Conservation (phyloP, 2,113 vertebrate genomes). For the Myrmecophaga tridactyla region DNA sequence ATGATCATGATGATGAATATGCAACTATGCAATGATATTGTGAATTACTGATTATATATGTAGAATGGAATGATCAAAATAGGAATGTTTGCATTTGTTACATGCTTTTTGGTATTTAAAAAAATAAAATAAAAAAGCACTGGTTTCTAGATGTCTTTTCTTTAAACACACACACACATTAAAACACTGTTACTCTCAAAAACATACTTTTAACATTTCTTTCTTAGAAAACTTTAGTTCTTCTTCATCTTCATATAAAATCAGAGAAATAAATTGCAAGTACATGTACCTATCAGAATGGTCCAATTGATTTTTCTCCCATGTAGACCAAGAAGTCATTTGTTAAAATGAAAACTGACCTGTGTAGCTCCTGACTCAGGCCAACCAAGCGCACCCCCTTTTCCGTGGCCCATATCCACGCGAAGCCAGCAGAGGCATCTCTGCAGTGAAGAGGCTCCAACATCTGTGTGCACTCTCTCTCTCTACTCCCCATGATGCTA, state of each 20-base stretch:
- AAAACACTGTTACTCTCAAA: not conserved
- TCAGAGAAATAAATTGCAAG: not conserved
- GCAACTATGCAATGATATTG: too few species aligned
- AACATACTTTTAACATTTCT: not conserved
- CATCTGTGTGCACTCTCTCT: fast-evolving
- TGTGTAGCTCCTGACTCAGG: not conserved
- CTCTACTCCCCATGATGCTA: fast-evolving
- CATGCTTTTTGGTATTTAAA: too few species aligned
- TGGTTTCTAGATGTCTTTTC: constrained; percentile 8
- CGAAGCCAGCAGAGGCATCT: not conserved
- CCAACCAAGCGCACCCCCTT: fast-evolving
- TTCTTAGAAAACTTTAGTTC: not conserved
- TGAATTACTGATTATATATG: too few species aligned
- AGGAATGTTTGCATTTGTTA: too few species aligned
- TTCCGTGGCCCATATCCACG: fast-evolving
- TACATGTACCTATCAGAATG: not conserved
- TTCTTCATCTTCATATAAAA: constrained; percentile 4
- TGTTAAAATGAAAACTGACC: not conserved
- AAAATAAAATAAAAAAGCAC: too few species aligned
- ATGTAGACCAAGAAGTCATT: not conserved
- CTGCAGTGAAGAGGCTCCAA: not conserved
- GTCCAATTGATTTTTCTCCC: not conserved
- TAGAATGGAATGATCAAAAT: too few species aligned
- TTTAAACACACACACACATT: not conserved
- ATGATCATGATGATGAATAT: too few species aligned